phyloP scores from a whole-genome alignment of 2,888 invertebrate genomes.

The Agrilus cyanescens region DNA sequence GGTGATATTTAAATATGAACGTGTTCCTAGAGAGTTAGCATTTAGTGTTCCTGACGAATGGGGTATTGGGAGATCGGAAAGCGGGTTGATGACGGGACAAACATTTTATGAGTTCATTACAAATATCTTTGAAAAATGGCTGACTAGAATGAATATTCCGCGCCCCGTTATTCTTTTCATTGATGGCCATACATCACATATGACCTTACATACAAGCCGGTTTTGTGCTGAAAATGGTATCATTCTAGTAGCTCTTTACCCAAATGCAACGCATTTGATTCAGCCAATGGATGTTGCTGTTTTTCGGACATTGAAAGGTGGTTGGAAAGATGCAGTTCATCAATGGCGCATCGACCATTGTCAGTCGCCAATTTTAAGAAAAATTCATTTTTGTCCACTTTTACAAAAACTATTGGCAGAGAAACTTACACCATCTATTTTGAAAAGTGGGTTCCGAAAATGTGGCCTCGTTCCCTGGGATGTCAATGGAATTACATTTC shows the following conservation, averaged over 20 bases:
- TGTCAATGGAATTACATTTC: no score
- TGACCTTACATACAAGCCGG: constrained; percentile 4
- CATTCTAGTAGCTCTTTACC: constrained; percentile 4
- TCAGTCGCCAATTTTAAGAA: no score
- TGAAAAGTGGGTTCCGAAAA: no score
- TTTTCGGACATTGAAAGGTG: no score
- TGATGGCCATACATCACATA: constrained; percentile 5
- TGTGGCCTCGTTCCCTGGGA: no score
- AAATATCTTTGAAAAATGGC: constrained; percentile 5
- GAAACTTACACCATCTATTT: no score
- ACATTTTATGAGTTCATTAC: constrained; percentile 30
- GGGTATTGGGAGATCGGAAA: constrained; percentile 30
- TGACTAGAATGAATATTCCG: constrained; percentile 3
- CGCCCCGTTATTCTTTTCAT: constrained; percentile 7
- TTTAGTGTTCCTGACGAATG: constrained; percentile 24
- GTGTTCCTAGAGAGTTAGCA: constrained; percentile 20
- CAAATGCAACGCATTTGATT: constrained; percentile 11
- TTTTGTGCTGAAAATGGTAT: constrained; percentile 4
- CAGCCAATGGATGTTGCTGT: no score
- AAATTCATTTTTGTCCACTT: no score
- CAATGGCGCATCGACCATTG: no score
- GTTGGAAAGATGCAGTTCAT: no score
- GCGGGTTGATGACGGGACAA: constrained; percentile 32
- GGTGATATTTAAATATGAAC: constrained; percentile 22
- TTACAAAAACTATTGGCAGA: no score